These are phyloP conservation scores for Spongilla lacustris DNA, from an alignment of 37 sponge, comb jelly and placozoan species.

Conservation along the genomic window DNA sequence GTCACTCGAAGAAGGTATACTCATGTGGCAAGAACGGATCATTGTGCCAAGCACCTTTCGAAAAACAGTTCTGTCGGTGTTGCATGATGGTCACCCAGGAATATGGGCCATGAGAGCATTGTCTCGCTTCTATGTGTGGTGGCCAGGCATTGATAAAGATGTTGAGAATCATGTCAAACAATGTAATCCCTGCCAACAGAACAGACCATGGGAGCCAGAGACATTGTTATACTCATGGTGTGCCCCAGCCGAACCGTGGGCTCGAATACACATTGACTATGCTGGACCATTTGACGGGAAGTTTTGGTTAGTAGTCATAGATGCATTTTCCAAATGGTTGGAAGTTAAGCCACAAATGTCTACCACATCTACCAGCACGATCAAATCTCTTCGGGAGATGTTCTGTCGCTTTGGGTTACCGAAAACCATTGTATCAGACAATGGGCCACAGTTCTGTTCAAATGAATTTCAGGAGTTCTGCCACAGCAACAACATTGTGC, in stretches of 20 bases:
- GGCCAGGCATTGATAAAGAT: slow-evolving; percentile 41
- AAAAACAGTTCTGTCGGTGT: neutral
- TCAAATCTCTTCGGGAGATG: slow-evolving; percentile 20
- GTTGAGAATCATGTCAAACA: neutral
- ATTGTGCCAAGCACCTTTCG: neutral
- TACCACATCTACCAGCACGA: slow-evolving; percentile 16
- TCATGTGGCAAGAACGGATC: slow-evolving; percentile 22
- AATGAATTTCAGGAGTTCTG: slow-evolving; percentile 37
- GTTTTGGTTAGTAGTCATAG: slow-evolving; percentile 26
- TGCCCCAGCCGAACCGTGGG: slow-evolving; percentile 1
- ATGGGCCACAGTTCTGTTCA: slow-evolving; percentile 41
- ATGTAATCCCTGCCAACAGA: slow-evolving; percentile 6
- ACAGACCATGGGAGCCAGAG: neutral
- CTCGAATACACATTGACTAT: slow-evolving; percentile 35
- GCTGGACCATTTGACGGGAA: slow-evolving; percentile 25
- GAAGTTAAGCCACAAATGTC: slow-evolving; percentile 1
- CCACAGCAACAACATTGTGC: slow-evolving; percentile 3
- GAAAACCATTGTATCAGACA: slow-evolving; percentile 42
- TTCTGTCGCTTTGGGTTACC: slow-evolving; percentile 43
- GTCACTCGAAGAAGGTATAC: slow-evolving; percentile 11
- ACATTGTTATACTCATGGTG: slow-evolving; percentile 29
- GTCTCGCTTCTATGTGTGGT: slow-evolving; percentile 35
- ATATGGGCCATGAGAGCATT: neutral
- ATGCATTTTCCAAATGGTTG: slow-evolving; percentile 43
- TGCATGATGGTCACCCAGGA: slow-evolving; percentile 51